Conservation (phyloP, 2,888 invertebrate species). For the Sericinus montela region DNA sequence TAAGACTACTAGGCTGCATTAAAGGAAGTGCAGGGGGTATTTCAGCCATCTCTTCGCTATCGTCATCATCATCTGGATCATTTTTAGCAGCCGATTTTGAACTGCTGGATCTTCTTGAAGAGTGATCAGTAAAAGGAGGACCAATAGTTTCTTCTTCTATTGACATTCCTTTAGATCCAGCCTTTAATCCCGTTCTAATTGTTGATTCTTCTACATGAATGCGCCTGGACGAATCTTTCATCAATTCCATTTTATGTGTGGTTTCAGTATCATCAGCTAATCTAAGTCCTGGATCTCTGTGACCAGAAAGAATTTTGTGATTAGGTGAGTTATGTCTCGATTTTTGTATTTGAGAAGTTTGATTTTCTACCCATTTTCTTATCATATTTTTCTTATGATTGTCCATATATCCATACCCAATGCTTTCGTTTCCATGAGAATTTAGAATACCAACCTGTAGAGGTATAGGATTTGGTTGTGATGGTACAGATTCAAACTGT, state of each 20-base stretch:
- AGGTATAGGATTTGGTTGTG: conserved; percentile 74
- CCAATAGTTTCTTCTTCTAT: conserved; percentile 73
- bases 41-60: conserved; percentile 88
- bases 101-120: conserved; percentile 38
- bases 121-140: conserved; percentile 54
- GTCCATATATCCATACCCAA: conserved; percentile 94
- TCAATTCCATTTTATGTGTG: conserved; percentile 64
- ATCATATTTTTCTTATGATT: conserved; percentile 96
- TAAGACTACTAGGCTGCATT: conserved; percentile 84
- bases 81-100: conserved; percentile 54
- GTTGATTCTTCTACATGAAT: conserved; percentile 80
- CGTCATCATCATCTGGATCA: conserved; percentile 84
- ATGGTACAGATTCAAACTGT: conserved; percentile 77
- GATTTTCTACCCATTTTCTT: conserved; percentile 95
- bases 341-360: conserved; percentile 89
- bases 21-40: conserved; percentile 90
- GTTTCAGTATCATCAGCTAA: conserved; percentile 45
- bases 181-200: conserved; percentile 81
- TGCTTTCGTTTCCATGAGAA: conserved; percentile 66
- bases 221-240: conserved; percentile 75
- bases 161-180: conserved; percentile 65
- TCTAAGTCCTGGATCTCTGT: conserved; percentile 48
- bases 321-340: conserved; percentile 79
- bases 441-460: conserved; percentile 65
- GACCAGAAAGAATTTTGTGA: conserved; percentile 47